A percentile compares a stretch with the other conserved stretches of the same genome.
Conservation (phyloP, 2,113 vertebrate genomes). For the Irena cyanogastra region DNA sequence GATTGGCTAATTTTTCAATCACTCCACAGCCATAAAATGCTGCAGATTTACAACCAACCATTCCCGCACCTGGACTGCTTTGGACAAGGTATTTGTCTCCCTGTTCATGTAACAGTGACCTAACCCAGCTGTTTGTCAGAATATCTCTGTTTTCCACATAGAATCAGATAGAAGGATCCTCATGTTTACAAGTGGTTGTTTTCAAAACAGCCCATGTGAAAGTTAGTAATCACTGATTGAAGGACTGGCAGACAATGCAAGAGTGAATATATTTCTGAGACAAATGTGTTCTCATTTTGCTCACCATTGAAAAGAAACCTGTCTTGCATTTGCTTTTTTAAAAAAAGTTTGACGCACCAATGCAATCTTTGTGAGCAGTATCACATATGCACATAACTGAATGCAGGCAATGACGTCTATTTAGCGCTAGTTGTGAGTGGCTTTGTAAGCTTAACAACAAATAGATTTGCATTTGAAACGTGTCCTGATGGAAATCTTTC, state of each 20-base stretch:
- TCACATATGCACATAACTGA: accelerated
- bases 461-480: neutral
- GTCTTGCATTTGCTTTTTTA: neutral
- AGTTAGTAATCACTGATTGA: neutral
- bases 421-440: neutral
- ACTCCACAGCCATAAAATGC: neutral
- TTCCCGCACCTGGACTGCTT: neutral
- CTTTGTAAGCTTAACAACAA: neutral
- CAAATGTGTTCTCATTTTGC: neutral
- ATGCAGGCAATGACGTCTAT: neutral
- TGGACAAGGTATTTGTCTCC: neutral
- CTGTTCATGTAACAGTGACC: neutral
- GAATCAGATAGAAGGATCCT: neutral
- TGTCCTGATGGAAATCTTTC: neutral
- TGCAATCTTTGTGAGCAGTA: neutral
- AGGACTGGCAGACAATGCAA: neutral
- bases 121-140: neutral
- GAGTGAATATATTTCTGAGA: neutral
- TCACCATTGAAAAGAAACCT: neutral
- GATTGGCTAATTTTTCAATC: neutral
- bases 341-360: neutral
- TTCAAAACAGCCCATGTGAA: neutral
- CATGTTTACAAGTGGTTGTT: neutral
- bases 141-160: neutral
- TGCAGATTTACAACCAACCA: neutral